phyloP scores from a whole-genome alignment of 2,113 vertebrate genomes.

The Ovis aries region DNA sequence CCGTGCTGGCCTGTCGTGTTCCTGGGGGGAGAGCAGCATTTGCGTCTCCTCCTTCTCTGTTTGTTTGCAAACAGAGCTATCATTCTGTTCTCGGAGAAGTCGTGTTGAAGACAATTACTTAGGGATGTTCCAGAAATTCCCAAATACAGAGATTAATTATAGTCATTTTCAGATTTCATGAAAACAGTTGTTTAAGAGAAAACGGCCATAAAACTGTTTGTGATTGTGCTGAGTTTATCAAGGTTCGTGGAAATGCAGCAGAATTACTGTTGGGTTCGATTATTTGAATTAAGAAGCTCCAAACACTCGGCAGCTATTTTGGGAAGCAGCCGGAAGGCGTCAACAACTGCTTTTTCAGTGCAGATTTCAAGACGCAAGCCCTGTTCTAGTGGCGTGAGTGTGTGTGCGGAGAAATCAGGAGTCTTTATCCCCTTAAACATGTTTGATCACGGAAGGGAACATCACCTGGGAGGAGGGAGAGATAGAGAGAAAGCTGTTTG shows the following conservation, averaged over 20 bases:
- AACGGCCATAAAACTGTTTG: not conserved
- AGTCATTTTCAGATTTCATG: constrained; percentile 23
- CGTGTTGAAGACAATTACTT: not conserved
- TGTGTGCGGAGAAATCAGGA: not conserved
- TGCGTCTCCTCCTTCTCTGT: not conserved
- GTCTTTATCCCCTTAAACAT: not conserved
- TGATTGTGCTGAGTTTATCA: not conserved
- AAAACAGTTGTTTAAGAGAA: not conserved
- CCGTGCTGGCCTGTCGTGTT: not conserved
- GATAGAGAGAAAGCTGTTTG: not conserved
- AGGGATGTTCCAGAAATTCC: constrained; percentile 4
- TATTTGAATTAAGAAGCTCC: not conserved
- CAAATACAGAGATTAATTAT: not conserved
- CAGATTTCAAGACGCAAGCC: not conserved
- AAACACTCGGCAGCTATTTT: not conserved
- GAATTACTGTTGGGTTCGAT: not conserved
- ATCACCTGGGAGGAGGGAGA: not conserved
- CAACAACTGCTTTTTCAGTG: not conserved
- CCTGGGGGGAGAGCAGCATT: not conserved
- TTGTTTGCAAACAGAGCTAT: not conserved
- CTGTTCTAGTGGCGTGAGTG: not conserved
- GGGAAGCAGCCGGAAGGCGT: not conserved
- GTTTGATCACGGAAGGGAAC: not conserved
- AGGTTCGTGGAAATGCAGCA: not conserved
- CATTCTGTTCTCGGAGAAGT: not conserved